phyloP scores from a whole-genome alignment of 2,888 invertebrate genomes.

The Agriopis leucophaearia region DNA sequence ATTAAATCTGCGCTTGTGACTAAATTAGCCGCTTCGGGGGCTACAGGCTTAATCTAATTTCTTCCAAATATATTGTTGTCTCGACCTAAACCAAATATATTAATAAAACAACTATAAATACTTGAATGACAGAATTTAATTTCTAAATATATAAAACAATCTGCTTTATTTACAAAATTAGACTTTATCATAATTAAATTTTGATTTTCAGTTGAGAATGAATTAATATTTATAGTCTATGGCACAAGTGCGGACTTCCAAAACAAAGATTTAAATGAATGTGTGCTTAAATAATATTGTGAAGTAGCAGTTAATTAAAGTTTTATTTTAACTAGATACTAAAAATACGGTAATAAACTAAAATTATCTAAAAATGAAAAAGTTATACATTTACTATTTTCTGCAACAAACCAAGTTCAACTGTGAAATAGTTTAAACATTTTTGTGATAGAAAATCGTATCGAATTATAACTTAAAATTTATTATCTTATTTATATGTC shows the following conservation, averaged over 20 bases:
- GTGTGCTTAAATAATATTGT: slow-evolving; percentile 47
- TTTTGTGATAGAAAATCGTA: slow-evolving; percentile 10
- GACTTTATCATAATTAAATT: slow-evolving; percentile 23
- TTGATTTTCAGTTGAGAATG: background rate
- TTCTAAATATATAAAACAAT: slow-evolving; percentile 79
- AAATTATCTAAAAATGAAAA: background rate
- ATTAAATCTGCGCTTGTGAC: too few relatives aligned
- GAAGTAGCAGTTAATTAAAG: slow-evolving; percentile 66
- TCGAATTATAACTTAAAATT: slow-evolving; percentile 19
- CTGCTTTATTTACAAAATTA: slow-evolving; percentile 69
- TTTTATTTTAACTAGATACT: background rate
- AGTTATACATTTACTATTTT: background rate
- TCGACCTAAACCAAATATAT: background rate
- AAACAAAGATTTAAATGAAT: slow-evolving; percentile 16
- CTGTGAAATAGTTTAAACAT: background rate
- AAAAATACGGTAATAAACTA: slow-evolving; percentile 2
- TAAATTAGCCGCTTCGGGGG: too few relatives aligned
- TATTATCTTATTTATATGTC: slow-evolving; percentile 30
- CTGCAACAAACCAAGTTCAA: background rate
- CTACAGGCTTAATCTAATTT: too few relatives aligned
- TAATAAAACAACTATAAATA: slow-evolving; percentile 56
- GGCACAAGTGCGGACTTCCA: slow-evolving; percentile 67
- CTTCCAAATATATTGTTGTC: too few relatives aligned
- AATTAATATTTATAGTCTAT: slow-evolving; percentile 55
- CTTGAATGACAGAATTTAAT: slow-evolving; percentile 73